Conservation (phyloP, 2,888 invertebrate species). For the Tenthredo scrophulariae region DNA sequence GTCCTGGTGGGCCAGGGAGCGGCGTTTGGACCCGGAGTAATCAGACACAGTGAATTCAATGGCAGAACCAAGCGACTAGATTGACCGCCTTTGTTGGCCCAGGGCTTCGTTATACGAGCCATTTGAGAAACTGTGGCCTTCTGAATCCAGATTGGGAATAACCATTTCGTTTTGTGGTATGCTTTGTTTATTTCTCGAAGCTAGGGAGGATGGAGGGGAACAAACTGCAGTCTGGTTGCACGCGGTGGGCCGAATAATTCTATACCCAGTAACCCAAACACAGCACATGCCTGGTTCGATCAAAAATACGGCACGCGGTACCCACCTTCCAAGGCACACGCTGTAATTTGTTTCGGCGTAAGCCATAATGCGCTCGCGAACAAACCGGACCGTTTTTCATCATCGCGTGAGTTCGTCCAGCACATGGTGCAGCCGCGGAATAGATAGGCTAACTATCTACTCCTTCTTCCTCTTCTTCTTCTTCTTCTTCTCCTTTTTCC, state of each 20-base stretch:
- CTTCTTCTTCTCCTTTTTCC: neutral
- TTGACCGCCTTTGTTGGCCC: conserved; percentile 40
- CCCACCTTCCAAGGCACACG: neutral
- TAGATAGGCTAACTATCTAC: conserved; percentile 8
- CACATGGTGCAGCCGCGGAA: conserved; percentile 63
- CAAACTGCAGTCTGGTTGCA: neutral
- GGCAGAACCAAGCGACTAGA: conserved; percentile 26
- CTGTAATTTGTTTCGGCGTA: conserved; percentile 27
- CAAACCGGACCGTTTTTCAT: neutral
- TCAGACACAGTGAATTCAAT: conserved; percentile 48
- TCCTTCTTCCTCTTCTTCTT: neutral
- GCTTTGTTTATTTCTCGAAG: neutral
- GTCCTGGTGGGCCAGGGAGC: conserved; percentile 18
- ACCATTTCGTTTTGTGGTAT: neutral
- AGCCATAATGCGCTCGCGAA: neutral
- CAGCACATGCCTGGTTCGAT: conserved; percentile 30
- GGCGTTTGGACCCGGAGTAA: conserved; percentile 22
- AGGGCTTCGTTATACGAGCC: conserved; percentile 3
- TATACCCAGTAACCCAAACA: neutral
- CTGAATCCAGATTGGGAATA: neutral
- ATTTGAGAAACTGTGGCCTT: conserved; percentile 11
- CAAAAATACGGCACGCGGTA: neutral
- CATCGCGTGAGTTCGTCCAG: conserved; percentile 67
- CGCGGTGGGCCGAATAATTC: neutral
- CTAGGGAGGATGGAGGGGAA: neutral